Base-by-base conservation (phyloP, 2,888 invertebrate species). In the Bellardia bayeri region DNA sequence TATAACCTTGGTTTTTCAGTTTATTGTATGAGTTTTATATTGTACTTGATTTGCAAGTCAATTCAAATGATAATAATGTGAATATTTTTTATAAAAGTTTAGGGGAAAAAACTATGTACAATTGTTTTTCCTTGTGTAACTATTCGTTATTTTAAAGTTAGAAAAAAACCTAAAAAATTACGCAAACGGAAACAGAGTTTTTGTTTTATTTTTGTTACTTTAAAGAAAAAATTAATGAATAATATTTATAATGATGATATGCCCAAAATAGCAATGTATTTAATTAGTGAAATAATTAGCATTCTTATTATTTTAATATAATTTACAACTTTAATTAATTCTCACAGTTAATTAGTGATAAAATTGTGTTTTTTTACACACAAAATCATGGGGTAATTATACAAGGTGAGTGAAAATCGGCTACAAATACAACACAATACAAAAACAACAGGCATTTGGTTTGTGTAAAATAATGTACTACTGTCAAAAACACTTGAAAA, bases 171-270 rank as follows among this genome's bases (percentile, higher is more conserved):
- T 49, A 56, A 45, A 30, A 16, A 5, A 42, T 82, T 58, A 61
- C 66, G 82, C 82, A 75, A 82, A 75, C 82, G 75, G 82, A 82
- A 75, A 75, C 11, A 49, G 11, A 64, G 9, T n/a, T 49, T 58
- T 74, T 66, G 13, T 40, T 16, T 54, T 54, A 11, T 40, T 71
- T 71, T 71, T 51, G 0, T 30, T 71, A 49, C 11, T 54, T 30
- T 45, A 63, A 14, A 14, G 37, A 16, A 23, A 23, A 0, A n/a
- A 13, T 13, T 9, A 66, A 40, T 42, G 42, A 23, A 11, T 14
- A 49, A 45, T 6, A 58, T 49, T 37, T 40, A 71, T 13, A 61
- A 49, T 33, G 14, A 51, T 51, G n/a, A 51, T n/a, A n/a, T 51
- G 6, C 6, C 14, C 6, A 42, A 40, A 54, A 63, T n/a, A 9